These are phyloP conservation scores for Tonatia bakeri DNA, from an alignment of 2,113 vertebrate genomes.

Conservation along the genomic window DNA sequence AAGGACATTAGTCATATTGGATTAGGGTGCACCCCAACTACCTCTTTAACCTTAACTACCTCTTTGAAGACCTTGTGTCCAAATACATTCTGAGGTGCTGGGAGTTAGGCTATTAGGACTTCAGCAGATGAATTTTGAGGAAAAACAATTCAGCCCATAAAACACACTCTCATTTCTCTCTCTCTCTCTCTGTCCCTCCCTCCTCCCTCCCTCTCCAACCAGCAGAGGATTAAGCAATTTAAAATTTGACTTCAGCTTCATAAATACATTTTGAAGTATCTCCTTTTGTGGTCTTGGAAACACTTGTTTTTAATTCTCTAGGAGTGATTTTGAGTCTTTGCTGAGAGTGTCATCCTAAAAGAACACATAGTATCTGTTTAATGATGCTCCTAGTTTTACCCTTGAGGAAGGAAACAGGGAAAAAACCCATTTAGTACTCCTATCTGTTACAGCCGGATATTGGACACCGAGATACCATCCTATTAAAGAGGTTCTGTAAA, in stretches of 20 bases:
- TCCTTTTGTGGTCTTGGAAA: background rate
- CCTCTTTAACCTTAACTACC: background rate
- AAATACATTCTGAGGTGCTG: background rate
- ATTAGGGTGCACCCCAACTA: background rate
- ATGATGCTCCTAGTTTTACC: background rate
- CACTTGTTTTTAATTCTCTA: background rate
- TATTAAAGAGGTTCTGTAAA: background rate
- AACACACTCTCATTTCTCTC: background rate
- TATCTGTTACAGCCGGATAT: background rate
- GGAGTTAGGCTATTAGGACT: background rate
- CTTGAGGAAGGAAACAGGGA: background rate
- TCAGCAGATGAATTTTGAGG: background rate
- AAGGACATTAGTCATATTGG: background rate
- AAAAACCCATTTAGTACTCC: background rate
- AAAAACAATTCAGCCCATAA: background rate
- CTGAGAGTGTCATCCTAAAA: background rate
- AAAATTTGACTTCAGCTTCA: background rate
- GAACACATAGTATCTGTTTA: background rate
- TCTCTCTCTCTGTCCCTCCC: too few species aligned
- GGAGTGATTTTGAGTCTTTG: background rate
- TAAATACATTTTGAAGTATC: background rate
- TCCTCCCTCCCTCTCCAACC: background rate
- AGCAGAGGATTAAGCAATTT: background rate
- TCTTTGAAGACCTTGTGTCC: background rate
- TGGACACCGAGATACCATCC: background rate